A percentile compares a stretch with the other conserved stretches of the same genome.
Conservation (phyloP, 2,888 invertebrate genomes). For the Trissolcus brochymenae region DNA sequence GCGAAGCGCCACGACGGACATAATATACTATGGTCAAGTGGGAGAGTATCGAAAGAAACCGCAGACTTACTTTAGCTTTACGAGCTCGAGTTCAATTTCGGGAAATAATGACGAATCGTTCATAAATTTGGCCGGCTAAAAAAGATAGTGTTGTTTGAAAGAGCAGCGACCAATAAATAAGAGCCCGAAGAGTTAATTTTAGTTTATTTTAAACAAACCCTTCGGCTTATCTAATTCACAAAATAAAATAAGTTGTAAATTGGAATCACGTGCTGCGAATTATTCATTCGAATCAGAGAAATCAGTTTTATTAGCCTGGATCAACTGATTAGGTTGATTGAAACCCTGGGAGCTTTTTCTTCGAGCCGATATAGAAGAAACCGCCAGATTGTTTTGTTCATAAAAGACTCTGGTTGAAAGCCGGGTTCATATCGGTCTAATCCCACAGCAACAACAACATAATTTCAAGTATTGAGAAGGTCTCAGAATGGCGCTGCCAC, state of each 20-base stretch:
- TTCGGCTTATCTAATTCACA: not conserved
- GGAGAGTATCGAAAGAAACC: conserved; percentile 56
- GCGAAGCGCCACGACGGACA: conserved; percentile 54
- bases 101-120: conserved; percentile 58
- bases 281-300: conserved; percentile 1
- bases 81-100: conserved; percentile 55
- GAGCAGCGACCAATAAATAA: conserved; percentile 30
- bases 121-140: conserved; percentile 52
- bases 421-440: conserved; percentile 42
- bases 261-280: not conserved
- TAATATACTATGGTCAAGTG: conserved; percentile 57
- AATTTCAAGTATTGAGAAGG: conserved; percentile 38
- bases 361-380: not conserved
- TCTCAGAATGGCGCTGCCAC: conserved; percentile 15
- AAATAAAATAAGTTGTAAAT: not conserved
- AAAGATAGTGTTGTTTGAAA: conserved; percentile 16
- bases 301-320: conserved; percentile 25
- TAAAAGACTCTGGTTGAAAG: conserved; percentile 32
- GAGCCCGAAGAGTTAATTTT: conserved; percentile 43
- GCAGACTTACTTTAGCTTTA: conserved; percentile 54
- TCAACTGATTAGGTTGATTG: conserved; percentile 36
- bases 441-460: conserved; percentile 41
- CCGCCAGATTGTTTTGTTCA: conserved; percentile 35
- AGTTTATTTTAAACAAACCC: conserved; percentile 34
- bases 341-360: conserved; percentile 11